phyloP scores from a whole-genome alignment of 2,797 vertebrate genomes.

The Sebastes paucispinis region DNA sequence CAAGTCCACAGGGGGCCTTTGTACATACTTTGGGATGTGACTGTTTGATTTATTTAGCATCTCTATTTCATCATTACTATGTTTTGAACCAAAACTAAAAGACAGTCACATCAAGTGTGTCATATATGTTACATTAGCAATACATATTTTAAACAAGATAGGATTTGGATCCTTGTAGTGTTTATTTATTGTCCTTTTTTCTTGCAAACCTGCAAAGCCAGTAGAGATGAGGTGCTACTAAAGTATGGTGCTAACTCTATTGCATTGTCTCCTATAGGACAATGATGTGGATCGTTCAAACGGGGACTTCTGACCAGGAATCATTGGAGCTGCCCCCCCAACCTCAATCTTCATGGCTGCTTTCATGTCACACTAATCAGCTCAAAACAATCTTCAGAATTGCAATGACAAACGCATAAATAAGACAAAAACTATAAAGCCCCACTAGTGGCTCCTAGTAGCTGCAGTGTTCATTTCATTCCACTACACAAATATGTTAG shows the following conservation, averaged over 20 bases:
- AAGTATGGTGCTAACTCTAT: neutral
- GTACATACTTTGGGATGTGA: neutral
- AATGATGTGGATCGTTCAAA: neutral
- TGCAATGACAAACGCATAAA: neutral
- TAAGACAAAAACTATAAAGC: neutral
- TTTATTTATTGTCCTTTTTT: neutral
- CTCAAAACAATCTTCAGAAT: neutral
- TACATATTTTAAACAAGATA: neutral
- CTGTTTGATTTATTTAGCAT: neutral
- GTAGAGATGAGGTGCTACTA: neutral
- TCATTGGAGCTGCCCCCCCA: neutral
- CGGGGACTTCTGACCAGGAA: neutral
- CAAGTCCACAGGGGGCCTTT: neutral
- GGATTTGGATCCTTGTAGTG: neutral
- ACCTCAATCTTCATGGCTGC: neutral
- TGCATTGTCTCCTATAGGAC: neutral
- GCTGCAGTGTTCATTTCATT: neutral
- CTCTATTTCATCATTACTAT: neutral
- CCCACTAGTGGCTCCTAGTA: too few relatives aligned
- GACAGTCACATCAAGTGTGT: neutral
- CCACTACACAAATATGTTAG: neutral
- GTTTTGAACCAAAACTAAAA: neutral
- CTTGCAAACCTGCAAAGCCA: neutral
- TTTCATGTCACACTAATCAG: neutral
- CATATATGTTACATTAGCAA: neutral